A percentile compares a stretch with the other conserved stretches of the same genome.
phyloP scores from a whole-genome alignment of 2,797 vertebrate genomes.

The Acrossocheilus wenchowensis region DNA sequence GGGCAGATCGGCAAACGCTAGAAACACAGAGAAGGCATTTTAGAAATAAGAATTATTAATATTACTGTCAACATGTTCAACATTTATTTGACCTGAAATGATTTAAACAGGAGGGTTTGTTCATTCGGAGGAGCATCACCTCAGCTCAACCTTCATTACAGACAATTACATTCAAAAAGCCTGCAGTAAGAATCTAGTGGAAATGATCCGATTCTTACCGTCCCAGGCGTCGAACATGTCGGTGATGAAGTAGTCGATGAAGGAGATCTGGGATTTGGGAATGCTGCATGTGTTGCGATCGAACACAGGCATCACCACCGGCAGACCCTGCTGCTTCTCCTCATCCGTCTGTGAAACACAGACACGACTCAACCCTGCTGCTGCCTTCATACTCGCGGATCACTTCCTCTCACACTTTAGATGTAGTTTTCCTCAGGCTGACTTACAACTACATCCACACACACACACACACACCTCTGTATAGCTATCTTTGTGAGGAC shows the following conservation, averaged over 20 bases:
- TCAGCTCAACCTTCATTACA: too few relatives aligned
- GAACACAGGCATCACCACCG: constrained; percentile 97
- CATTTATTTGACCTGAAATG: too few relatives aligned
- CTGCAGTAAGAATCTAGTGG: too few relatives aligned
- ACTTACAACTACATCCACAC: constrained; percentile 33
- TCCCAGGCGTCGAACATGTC: constrained; percentile 99
- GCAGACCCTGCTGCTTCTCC: constrained; percentile 90
- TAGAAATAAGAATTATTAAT: background rate
- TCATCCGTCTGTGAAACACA: constrained; percentile 87
- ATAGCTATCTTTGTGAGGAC: too few relatives aligned
- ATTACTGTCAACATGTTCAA: background rate
- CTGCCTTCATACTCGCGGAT: background rate
- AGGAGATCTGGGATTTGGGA: constrained; percentile 96
- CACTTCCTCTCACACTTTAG: too few relatives aligned
- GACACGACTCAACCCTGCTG: constrained; percentile 41
- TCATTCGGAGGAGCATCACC: too few relatives aligned
- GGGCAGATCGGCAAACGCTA: constrained; percentile 94
- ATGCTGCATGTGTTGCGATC: constrained; percentile 97
- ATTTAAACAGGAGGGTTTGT: too few relatives aligned
- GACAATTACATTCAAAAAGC: too few relatives aligned
- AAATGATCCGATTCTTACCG: constrained; percentile 76
- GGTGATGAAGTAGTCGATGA: constrained; percentile 99
- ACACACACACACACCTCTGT: background rate
- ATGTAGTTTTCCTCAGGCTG: too few relatives aligned
- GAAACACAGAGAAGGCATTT: constrained; percentile 38